Conservation (phyloP, 2,797 vertebrate genomes). For the Amblyraja radiata region DNA sequence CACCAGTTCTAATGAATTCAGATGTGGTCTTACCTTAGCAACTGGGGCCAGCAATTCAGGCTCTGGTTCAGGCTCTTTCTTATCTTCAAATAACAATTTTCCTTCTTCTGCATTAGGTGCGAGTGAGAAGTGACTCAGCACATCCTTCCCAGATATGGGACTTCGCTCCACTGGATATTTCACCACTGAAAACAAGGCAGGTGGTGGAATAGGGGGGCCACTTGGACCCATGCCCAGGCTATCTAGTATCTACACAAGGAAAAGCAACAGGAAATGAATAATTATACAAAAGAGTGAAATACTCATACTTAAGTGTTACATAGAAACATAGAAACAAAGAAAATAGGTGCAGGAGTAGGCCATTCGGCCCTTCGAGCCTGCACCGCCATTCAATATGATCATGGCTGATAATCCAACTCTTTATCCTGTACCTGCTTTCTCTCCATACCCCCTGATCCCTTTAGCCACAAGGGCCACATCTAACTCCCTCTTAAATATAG, state of each 20-base stretch:
- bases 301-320: not conserved
- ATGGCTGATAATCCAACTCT: too few species aligned
- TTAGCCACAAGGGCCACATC: too few species aligned
- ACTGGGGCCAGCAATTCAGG: conserved; percentile 6
- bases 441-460: too few species aligned
- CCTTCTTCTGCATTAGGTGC: conserved; percentile 1
- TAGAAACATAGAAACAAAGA: too few species aligned
- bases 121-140: conserved; percentile 54
- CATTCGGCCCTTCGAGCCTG: too few species aligned
- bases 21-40: conserved; percentile 53
- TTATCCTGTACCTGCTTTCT: too few species aligned
- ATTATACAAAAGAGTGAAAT: not conserved
- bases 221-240: conserved; percentile 63
- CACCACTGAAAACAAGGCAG: conserved; percentile 64
- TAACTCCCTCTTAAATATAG: too few species aligned
- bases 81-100: conserved; percentile 45
- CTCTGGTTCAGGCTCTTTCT: conserved; percentile 49
- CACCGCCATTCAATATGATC: too few species aligned
- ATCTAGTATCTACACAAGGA: conserved; percentile 65
- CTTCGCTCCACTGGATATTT: conserved; percentile 57
- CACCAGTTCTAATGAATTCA: not conserved
- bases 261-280: conserved; percentile 19
- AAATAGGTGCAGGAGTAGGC: too few species aligned
- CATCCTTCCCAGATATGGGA: conserved; percentile 40
- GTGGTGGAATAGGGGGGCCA: conserved; percentile 60